A percentile compares a stretch with the other conserved stretches of the same genome.
Conservation (phyloP, 2,113 vertebrate genomes). For the Zosterops lateralis region DNA sequence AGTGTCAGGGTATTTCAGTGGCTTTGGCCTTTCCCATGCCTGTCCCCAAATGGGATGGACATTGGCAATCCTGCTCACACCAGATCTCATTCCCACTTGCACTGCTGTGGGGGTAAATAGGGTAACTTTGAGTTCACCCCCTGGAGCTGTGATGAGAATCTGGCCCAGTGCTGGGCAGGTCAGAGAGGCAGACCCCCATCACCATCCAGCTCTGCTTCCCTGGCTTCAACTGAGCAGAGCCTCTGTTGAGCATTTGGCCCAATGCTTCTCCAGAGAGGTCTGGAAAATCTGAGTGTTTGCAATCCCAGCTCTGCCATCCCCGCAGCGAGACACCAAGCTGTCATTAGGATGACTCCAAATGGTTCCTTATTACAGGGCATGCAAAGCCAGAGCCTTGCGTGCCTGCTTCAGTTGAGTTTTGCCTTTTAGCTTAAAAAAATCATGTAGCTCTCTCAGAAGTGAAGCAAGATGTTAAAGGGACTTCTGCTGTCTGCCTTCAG, state of each 20-base stretch:
- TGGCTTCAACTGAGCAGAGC: neutral
- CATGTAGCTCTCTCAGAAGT: conserved; percentile 1
- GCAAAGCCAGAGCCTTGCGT: conserved; percentile 20
- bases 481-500: neutral
- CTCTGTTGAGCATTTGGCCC: neutral
- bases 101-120: neutral
- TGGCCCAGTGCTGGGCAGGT: neutral
- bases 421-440: neutral
- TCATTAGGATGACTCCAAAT: conserved; percentile 43
- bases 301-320: conserved; percentile 10
- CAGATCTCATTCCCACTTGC: neutral
- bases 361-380: conserved; percentile 40
- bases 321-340: conserved; percentile 1
- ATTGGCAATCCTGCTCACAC: neutral
- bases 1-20: neutral
- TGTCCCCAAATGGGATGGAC: neutral
- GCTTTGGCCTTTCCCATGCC: neutral
- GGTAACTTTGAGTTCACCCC: neutral
- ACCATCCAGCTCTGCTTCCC: neutral
- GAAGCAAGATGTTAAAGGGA: neutral
- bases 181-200: neutral
- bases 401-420: neutral
- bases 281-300: conserved; percentile 50
- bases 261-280: neutral
- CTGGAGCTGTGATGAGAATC: neutral